These are phyloP conservation scores for Sycon ciliatum DNA, from an alignment of 37 sponge, comb jelly and placozoan species.

Conservation along the genomic window DNA sequence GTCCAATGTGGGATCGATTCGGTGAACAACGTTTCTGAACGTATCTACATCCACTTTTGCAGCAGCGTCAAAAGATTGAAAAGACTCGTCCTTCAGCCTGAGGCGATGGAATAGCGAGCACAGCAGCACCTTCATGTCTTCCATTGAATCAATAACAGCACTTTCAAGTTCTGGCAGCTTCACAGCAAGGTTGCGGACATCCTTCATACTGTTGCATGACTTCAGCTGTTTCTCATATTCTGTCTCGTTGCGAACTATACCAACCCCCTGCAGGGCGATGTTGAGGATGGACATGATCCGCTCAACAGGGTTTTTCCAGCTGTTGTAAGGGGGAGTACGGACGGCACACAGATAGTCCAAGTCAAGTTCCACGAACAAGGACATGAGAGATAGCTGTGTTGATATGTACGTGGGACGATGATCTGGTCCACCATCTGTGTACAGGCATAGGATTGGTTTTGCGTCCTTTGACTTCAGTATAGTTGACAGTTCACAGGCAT, in stretches of 20 bases:
- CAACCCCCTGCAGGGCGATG: slow-evolving; percentile 32
- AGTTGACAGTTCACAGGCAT: background rate
- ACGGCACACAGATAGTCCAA: slow-evolving; percentile 25
- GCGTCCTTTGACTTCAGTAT: background rate
- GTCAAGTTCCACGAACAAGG: slow-evolving; percentile 14
- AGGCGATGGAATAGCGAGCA: slow-evolving; percentile 20
- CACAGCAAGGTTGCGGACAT: slow-evolving; percentile 25
- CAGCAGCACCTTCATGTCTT: slow-evolving; percentile 27
- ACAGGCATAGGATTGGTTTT: slow-evolving; percentile 5
- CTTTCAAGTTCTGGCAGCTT: slow-evolving; percentile 18
- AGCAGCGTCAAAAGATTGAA: slow-evolving; percentile 11
- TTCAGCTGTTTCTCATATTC: slow-evolving; percentile 29
- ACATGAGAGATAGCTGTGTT: slow-evolving; percentile 13
- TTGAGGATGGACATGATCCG: slow-evolving; percentile 26
- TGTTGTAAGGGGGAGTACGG: slow-evolving; percentile 25
- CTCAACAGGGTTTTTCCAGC: slow-evolving; percentile 33
- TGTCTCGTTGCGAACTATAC: slow-evolving; percentile 25
- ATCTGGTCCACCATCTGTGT: too few species aligned
- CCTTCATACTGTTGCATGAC: slow-evolving; percentile 31
- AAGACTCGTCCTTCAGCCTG: slow-evolving; percentile 22
- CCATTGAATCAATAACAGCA: slow-evolving; percentile 17
- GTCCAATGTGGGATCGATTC: slow-evolving; percentile 5
- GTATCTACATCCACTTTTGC: background rate
- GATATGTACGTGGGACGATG: slow-evolving; percentile 14
- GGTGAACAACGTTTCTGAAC: background rate